phyloP scores from a whole-genome alignment of 2,113 vertebrate genomes.

The Pyrgilauda ruficollis region DNA sequence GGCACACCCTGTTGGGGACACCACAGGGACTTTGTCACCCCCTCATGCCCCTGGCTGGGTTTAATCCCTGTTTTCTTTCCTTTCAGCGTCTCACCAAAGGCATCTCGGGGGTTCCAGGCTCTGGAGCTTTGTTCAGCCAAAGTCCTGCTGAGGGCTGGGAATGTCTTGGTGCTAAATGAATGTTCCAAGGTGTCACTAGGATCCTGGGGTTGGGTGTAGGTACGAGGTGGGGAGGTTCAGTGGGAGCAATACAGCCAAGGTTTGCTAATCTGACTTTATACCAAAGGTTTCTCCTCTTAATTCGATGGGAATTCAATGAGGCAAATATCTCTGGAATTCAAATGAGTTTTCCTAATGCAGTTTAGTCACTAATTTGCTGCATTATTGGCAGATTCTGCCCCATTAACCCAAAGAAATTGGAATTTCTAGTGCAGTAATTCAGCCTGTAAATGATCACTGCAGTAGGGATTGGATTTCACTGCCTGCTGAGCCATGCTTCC shows the following conservation, averaged over 20 bases:
- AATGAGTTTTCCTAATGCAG: neutral
- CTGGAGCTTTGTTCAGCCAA: neutral
- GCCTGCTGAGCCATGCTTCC: neutral
- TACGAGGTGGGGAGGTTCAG: neutral
- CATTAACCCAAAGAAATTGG: neutral
- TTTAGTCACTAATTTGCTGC: neutral
- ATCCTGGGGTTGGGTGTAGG: neutral
- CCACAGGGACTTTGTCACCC: neutral
- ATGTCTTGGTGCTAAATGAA: conserved; percentile 22
- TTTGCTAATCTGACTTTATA: conserved; percentile 23
- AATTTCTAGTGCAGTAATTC: neutral
- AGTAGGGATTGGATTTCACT: neutral
- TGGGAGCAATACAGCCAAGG: neutral
- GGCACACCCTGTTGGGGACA: neutral
- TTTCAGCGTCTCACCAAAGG: conserved; percentile 52
- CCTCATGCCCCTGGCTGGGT: neutral
- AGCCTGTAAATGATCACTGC: neutral
- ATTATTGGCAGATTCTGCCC: neutral
- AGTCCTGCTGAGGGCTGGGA: neutral
- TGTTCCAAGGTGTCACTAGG: neutral
- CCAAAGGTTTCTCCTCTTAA: conserved; percentile 36
- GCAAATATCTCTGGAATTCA: neutral
- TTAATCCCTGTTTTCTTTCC: neutral
- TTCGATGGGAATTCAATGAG: neutral
- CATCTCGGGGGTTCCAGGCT: neutral